Conservation (phyloP, 1,140 invertebrate genomes). For the Drosophila carrolli region DNA sequence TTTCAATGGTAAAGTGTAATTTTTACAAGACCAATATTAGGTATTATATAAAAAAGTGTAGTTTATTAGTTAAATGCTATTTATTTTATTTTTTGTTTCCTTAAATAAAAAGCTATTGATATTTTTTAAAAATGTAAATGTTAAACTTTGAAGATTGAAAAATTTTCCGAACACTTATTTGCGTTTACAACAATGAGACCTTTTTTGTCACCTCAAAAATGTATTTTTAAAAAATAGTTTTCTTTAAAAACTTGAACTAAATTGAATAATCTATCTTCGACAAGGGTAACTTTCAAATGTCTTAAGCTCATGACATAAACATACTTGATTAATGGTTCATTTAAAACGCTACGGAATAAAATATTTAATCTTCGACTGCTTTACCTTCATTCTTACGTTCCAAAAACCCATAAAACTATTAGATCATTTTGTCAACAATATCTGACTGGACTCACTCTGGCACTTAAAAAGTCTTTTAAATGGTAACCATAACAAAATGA, state of each 20-base stretch:
- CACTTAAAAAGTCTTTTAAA: constrained; percentile 58
- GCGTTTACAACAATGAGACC: not conserved
- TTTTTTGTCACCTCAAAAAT: not conserved
- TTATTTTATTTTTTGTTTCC: no score
- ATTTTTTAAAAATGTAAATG: no score
- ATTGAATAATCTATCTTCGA: constrained; percentile 11
- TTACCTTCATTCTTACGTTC: constrained; percentile 22
- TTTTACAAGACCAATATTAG: no score
- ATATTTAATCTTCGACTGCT: constrained; percentile 22
- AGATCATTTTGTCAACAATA: constrained; percentile 51
- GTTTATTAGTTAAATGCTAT: no score
- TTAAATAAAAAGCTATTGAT: no score
- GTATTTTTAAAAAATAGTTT: not conserved
- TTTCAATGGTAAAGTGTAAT: no score
- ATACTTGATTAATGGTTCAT: constrained; percentile 40
- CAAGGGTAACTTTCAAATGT: constrained; percentile 18
- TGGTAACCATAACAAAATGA: constrained; percentile 52
- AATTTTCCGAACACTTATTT: not conserved
- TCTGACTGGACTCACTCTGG: constrained; percentile 4
- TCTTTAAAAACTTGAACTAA: constrained; percentile 2
- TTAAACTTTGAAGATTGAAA: no score
- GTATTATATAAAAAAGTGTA: no score
- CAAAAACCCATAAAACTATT: constrained; percentile 39
- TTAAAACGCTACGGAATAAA: constrained; percentile 11
- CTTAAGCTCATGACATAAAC: not conserved